A percentile compares a stretch with the other conserved stretches of the same genome.
Conservation (phyloP, 2,113 vertebrate genomes). For the Tapirus terrestris region DNA sequence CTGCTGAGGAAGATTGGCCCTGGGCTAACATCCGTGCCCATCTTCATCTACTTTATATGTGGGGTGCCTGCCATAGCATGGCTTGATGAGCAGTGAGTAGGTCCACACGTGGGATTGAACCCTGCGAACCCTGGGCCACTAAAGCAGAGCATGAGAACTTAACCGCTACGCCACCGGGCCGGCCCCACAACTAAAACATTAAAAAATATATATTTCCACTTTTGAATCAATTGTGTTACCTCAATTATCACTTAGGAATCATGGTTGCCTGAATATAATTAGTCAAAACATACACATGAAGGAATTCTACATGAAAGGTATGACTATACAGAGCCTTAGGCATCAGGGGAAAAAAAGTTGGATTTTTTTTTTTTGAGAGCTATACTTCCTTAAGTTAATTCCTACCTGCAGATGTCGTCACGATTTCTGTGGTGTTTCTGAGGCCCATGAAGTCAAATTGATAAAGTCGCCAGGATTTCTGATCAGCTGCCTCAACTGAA, state of each 20-base stretch:
- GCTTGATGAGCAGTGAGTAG: too few species aligned
- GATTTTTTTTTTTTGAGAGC: background rate
- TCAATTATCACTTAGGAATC: background rate
- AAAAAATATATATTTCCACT: background rate
- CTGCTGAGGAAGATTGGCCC: too few species aligned
- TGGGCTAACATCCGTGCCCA: too few species aligned
- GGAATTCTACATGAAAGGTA: background rate
- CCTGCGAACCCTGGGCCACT: too few species aligned
- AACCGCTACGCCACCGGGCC: too few species aligned
- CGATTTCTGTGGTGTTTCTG: constrained; percentile 93
- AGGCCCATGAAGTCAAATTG: constrained; percentile 99
- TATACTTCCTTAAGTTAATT: background rate
- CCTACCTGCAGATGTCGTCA: constrained; percentile 95
- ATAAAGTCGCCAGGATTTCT: constrained; percentile 97
- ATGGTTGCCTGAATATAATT: background rate
- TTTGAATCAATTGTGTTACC: background rate
- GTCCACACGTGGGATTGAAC: too few species aligned
- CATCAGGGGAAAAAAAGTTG: background rate
- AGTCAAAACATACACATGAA: background rate
- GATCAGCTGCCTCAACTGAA: constrained; percentile 95
- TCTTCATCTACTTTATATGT: too few species aligned
- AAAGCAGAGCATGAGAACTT: too few species aligned
- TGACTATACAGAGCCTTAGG: background rate
- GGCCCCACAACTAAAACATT: too few species aligned
- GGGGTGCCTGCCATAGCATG: too few species aligned